Conservation (phyloP, 2,797 vertebrate species). For the Mareca penelope region DNA sequence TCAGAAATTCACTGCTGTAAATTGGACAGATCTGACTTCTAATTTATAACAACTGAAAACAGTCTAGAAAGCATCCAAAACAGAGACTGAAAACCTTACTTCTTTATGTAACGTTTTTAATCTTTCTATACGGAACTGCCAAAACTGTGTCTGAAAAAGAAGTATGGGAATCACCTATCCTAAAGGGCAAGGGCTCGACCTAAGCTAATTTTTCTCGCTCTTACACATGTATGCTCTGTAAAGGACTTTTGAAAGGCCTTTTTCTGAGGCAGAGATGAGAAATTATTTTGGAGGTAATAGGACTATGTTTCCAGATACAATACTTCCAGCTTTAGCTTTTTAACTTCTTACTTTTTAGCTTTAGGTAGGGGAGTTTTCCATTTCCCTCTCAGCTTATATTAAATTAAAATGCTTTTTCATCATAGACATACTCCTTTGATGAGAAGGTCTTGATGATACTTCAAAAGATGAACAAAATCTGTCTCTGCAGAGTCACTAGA, state of each 20-base stretch:
- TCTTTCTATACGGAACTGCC: neutral
- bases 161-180: neutral
- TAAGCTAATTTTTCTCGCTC: neutral
- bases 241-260: neutral
- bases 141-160: neutral
- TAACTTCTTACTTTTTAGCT: neutral
- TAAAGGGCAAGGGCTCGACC: neutral
- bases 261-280: slow-evolving; percentile 1
- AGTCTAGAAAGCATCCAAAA: neutral
- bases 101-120: neutral
- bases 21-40: neutral
- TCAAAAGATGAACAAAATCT: slow-evolving; percentile 29
- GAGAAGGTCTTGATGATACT: neutral
- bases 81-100: neutral
- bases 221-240: neutral
- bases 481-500: neutral
- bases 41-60: neutral
- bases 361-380: slow-evolving; percentile 10
- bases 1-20: slow-evolving; percentile 29
- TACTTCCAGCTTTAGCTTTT: neutral
- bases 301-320: neutral
- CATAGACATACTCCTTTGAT: slow-evolving; percentile 43
- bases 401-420: slow-evolving; percentile 55
- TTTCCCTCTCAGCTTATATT: slow-evolving; percentile 48
- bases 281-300: neutral